These are phyloP conservation scores for Drosophila saltans DNA, from an alignment of 1,140 invertebrate genomes.

Conservation along the genomic window DNA sequence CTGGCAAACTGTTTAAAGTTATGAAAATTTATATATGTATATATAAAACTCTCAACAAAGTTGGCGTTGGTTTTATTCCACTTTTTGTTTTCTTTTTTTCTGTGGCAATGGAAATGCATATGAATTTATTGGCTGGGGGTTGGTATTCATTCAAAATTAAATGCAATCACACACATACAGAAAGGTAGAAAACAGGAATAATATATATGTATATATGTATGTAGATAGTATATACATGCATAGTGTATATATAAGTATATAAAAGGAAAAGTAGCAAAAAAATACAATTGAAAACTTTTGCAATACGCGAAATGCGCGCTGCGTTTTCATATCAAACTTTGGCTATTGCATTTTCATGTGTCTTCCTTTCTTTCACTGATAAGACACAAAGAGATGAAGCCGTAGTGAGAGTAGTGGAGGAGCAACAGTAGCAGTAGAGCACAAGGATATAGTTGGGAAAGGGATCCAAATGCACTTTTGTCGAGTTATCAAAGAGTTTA, in stretches of 20 bases:
- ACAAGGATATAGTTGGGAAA: constrained; percentile 34
- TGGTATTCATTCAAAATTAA: constrained; percentile 72
- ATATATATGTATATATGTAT: not conserved
- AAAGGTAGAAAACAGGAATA: constrained; percentile 36
- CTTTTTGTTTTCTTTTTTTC: constrained; percentile 10
- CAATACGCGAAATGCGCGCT: constrained; percentile 62
- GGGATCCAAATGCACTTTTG: constrained; percentile 77
- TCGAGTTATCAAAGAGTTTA: constrained; percentile 80
- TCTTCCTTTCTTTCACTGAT: constrained; percentile 68
- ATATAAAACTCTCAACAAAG: constrained; percentile 32
- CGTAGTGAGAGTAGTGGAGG: not conserved
- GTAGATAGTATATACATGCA: not conserved
- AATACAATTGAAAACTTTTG: constrained; percentile 79
- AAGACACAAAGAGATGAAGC: constrained; percentile 35
- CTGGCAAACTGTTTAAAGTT: constrained; percentile 19
- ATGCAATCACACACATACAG: constrained; percentile 59
- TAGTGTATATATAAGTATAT: not conserved
- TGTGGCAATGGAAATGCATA: constrained; percentile 24
- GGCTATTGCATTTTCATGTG: constrained; percentile 80
- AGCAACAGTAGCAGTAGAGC: not conserved
- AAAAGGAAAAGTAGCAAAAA: constrained; percentile 43
- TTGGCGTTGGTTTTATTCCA: constrained; percentile 16
- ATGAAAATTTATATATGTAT: constrained; percentile 38
- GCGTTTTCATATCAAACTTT: constrained; percentile 81
- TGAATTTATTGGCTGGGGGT: constrained; percentile 65